Evolutionary conservation across 2,888 invertebrate species (phyloP), one percentile per base, ranked within the genome.

Genomic region (Meloe dianella): DNA sequence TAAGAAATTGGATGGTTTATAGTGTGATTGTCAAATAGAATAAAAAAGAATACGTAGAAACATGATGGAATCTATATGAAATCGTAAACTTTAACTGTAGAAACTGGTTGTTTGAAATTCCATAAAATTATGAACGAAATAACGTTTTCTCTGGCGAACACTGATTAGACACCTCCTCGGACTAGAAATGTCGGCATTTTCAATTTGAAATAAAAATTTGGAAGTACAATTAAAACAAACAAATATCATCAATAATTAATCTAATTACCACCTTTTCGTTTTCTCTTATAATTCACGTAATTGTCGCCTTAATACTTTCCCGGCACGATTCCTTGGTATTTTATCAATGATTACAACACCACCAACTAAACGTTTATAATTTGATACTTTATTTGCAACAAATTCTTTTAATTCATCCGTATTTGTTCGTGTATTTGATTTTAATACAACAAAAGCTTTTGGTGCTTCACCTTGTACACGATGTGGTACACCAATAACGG

Each of bases 401-500:
- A 87, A 91, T 0, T 86, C 82, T 61, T 87, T 81, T 3, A 93
- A 85, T 27, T 89, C 88, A 29, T 87, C 84, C 22, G 85, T 85
- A 0, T 81, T 85, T 0, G 86, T 78, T 27, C 82, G 80, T 1
- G 76, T 69, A n/a, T 67, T 84, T 30, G 85, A 78, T 69, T 87
- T 88, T 0, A 85, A 74, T 0, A 91, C 88, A 2, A 94, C 83
- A 72, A 90, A 91, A 0, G 92, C 94, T 76, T 87, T 87, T 0
- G 94, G 94, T 14, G 88, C 86, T 82, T 94, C 93, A 7, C 94
- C 94, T 32, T 85, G 85, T 14, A 84, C 80, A 0, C 85, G 83
- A 77, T 93, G 89, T 0, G 90, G 89, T 22, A 92, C 82, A 0
- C 94, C 94, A 69, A 94, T 85, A 0, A 96, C 94, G 0, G 92